Evolutionary conservation across 1,140 invertebrate species (phyloP), one percentile per base, ranked within the genome.

Genomic region (Meloidogyne floridensis): DNA sequence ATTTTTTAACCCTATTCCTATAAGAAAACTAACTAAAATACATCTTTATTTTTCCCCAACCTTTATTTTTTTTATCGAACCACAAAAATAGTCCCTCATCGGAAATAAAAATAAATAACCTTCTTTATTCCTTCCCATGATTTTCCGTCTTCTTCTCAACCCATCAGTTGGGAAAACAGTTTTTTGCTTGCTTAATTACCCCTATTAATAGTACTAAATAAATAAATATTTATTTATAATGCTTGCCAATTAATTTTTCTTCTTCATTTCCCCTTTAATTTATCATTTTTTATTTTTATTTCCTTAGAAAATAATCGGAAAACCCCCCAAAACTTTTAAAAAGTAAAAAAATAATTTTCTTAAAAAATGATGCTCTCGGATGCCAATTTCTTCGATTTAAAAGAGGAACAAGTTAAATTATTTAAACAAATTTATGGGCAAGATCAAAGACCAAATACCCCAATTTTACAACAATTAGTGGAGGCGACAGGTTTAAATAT

Each of bases 381-480:
- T 65, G 59, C 59, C n/a, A 65, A 65, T 65, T 65, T 65, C n/a
- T 65, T 65, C n/a, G 59, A 65, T 18, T 65, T 65, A n/a, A 65
- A 65, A n/a, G 59, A 65, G 7, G 59, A 65, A 65, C 59, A 65
- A 6, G 1, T 65, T n/a, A 65, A 65, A 65, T 65, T 65, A 65
- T 65, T 65, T 65, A 65, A 65, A n/a, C 59, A 65, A 65, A 65
- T 65, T 65, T 65, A 65, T 65, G 59, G n/a, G 15, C 4, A 65
- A 15, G 59, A 65, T n/a, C 15, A 65, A n/a, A 65, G 59, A 65
- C 59, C 59, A 7, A n/a, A 18, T 65, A 15, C n/a, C n/a, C n/a
- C 59, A 65, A 65, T 65, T 65, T n/a, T 65, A n/a, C 59, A 65
- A 65, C 59, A 65, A 65, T 65, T 65, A 6, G 59, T 65, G 15